Base-by-base conservation (phyloP, 2,113 vertebrate genomes). In the Actinemys pallida region DNA sequence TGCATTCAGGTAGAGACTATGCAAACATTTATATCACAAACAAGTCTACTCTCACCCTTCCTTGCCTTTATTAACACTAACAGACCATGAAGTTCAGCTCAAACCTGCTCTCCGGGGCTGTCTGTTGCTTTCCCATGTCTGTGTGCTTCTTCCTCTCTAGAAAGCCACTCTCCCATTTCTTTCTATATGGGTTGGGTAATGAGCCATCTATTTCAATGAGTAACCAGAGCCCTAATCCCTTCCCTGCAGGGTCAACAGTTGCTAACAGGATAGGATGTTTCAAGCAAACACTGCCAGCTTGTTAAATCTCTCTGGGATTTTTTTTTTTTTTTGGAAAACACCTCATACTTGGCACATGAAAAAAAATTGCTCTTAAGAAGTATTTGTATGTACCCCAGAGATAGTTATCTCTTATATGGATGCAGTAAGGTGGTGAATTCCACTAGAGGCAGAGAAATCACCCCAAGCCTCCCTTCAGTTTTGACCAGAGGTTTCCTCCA, bases 291-390 rank as follows among this genome's bases (percentile, higher is more conserved):
- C 47, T 96, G 93, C 90, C 87, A 95, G 89, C 75, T 93, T 88
- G 79, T 96, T 96, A 86, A 83, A 88, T 56, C 75, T 94, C 69
- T 84, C 31, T 79, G 94, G 95, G 89, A 94, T 5, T 9, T 69
- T n/a, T 14, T 12, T 93, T 96, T 95, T 65, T 14, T 93, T 96
- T 96, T 95, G 96, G 96, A 96, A 96, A 97, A 96, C 95, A 96
- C 96, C 95, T 95, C 96, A 79, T 83, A 87, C 95, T 97, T 95
- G 69, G 81, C 91, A 90, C 86, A 88, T 65, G 11, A 17, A 95
- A 91, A 95, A 50, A 78, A 29, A 29, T 12, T 25, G 11, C 7
- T 7, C 11, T 8, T 78, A 45, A 76, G 25, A 78, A 78, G 39
- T 78, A 27, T 14, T 42, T 45, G 22, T 76, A 76, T 45, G 72